Conservation (phyloP, 2,888 invertebrate species). For the Himalopsyche anomala region DNA sequence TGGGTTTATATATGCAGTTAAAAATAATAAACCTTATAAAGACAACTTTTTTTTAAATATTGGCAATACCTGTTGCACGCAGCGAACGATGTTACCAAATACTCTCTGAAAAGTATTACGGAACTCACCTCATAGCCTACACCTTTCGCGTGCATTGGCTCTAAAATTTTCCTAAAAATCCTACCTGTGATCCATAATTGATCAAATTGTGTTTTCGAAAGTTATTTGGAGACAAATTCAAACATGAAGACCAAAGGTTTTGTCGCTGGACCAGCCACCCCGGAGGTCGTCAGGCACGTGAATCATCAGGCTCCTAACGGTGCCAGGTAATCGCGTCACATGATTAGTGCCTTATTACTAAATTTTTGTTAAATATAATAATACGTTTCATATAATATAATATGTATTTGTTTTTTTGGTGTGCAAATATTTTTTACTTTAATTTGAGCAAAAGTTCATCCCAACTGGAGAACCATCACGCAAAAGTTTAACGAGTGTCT, state of each 20-base stretch:
- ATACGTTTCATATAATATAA: no score
- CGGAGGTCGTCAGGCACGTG: neutral
- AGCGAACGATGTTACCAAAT: neutral
- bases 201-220: neutral
- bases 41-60: neutral
- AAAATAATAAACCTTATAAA: no score
- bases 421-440: no score
- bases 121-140: neutral
- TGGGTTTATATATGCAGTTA: no score
- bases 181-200: constrained; percentile 38
- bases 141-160: neutral
- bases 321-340: constrained; percentile 16
- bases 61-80: neutral
- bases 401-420: no score
- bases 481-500: no score
- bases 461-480: no score
- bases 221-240: neutral
- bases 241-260: neutral
- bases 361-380: neutral
- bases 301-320: neutral
- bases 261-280: constrained; percentile 14
- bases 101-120: constrained; percentile 6
- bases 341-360: neutral
- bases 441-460: no score
- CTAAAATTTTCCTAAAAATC: neutral